phyloP scores from a whole-genome alignment of 2,113 vertebrate genomes.

The Alethe castanea region DNA sequence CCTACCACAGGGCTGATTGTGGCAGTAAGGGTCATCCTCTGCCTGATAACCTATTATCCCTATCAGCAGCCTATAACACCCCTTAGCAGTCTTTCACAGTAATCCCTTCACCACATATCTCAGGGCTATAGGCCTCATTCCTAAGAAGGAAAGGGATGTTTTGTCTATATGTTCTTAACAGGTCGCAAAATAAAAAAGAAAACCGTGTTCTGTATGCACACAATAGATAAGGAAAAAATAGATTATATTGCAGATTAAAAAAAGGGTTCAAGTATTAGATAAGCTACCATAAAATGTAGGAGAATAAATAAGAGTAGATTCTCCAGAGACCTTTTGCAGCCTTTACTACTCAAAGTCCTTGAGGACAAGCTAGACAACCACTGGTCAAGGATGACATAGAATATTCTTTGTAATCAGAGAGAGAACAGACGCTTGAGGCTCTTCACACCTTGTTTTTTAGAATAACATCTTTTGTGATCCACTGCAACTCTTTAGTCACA shows the following conservation, averaged over 20 bases:
- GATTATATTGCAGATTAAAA: background rate
- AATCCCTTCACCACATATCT: background rate
- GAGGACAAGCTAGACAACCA: background rate
- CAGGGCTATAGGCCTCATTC: background rate
- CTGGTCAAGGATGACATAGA: background rate
- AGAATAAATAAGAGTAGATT: background rate
- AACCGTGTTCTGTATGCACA: accelerated
- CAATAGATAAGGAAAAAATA: background rate
- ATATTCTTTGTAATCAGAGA: background rate
- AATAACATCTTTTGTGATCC: background rate
- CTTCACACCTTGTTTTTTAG: background rate
- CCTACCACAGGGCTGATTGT: background rate
- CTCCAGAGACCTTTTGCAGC: background rate
- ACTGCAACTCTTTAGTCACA: background rate
- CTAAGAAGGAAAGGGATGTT: background rate
- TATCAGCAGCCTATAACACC: background rate
- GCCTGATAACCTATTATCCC: background rate
- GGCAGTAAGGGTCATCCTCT: background rate
- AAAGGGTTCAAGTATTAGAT: background rate
- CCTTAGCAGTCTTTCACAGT: background rate
- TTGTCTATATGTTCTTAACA: background rate
- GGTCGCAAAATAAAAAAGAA: background rate
- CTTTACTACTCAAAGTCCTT: background rate
- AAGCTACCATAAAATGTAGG: background rate
- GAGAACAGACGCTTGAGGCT: background rate